Base-by-base conservation (phyloP, 2,888 invertebrate genomes). In the Trachelus iudaicus region DNA sequence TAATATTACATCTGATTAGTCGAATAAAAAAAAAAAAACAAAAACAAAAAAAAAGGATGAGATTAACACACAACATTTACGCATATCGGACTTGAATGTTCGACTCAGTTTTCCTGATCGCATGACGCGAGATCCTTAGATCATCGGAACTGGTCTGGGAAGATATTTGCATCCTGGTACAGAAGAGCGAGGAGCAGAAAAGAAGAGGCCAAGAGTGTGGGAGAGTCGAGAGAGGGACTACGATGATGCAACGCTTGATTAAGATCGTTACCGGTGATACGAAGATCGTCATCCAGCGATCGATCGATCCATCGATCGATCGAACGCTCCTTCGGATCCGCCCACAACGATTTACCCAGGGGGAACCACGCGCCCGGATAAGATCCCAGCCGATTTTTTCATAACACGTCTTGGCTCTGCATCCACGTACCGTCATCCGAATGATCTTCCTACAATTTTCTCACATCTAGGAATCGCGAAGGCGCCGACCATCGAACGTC, bases 221-320 rank as follows among this genome's bases (percentile, higher is more conserved):
- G 56, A 56, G 56, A 23, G 56, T 23, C 56, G 23, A n/a, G 71
- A 77, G 73, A 34, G 77, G 73, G 75, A 69, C 78, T 73, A 71
- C 78, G 78, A 79, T 81, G 81, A 81, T 77, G 81, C 77, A 81
- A 81, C 77, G 77, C 81, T 81, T 79, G 81, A 81, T 81, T 81
- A 81, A 81, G 81, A 81, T 81, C 79, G 79, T 81, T 81, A 81
- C 75, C 76, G 77, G 73, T 79, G 81, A 81, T 81, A 81, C 76
- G 81, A 77, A 74, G 73, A 75, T 37, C 34, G 23, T 40, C 73
- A 33, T 77, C 77, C 40, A 35, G 37, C 71, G 76, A 33, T 33
- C 81, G 77, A 80, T 81, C 77, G 73, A 34, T 77, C 73, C 77
- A 33, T 71, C 76, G 40, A 56, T 73, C 77, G 75, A 69, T 73